phyloP scores from a whole-genome alignment of 2,888 invertebrate species.

The Cheilosia scutellata region DNA sequence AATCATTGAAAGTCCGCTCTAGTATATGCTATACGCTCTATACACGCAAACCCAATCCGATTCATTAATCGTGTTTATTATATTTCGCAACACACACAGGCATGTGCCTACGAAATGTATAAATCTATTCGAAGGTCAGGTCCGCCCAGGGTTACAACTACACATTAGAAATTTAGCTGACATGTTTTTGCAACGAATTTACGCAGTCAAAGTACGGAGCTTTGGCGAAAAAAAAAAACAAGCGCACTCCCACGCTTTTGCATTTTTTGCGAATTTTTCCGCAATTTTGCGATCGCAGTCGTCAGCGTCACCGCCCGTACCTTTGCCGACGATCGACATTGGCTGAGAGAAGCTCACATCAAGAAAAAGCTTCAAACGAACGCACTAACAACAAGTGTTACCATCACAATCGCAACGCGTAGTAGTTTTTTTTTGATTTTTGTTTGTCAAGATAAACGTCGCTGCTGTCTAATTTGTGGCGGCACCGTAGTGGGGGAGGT shows the following conservation, averaged over 20 bases:
- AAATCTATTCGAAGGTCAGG: constrained; percentile 67
- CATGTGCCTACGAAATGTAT: constrained; percentile 48
- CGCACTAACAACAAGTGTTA: constrained; percentile 39
- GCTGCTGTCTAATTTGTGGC: constrained; percentile 20
- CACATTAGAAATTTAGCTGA: neutral
- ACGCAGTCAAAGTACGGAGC: constrained; percentile 33
- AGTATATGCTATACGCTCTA: neutral
- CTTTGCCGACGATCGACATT: constrained; percentile 57
- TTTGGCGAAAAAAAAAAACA: constrained; percentile 25
- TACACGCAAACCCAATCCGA: constrained; percentile 40
- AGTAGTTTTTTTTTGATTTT: neutral
- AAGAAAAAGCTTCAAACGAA: constrained; percentile 31
- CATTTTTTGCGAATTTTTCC: constrained; percentile 35
- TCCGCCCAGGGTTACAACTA: constrained; percentile 55
- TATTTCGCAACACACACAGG: constrained; percentile 53
- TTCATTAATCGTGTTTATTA: constrained; percentile 61
- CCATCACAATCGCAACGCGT: constrained; percentile 4
- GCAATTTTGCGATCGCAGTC: constrained; percentile 11
- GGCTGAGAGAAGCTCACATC: constrained; percentile 44
- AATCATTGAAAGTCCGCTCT: constrained; percentile 57
- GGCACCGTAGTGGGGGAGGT: constrained; percentile 46
- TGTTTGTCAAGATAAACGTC: constrained; percentile 32
- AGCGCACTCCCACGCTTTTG: constrained; percentile 52
- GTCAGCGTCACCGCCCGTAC: constrained; percentile 38
- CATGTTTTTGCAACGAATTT: constrained; percentile 38